Evolutionary conservation across 2,888 invertebrate genomes (phyloP).

Genomic region (Hypomecis punctinalis): DNA sequence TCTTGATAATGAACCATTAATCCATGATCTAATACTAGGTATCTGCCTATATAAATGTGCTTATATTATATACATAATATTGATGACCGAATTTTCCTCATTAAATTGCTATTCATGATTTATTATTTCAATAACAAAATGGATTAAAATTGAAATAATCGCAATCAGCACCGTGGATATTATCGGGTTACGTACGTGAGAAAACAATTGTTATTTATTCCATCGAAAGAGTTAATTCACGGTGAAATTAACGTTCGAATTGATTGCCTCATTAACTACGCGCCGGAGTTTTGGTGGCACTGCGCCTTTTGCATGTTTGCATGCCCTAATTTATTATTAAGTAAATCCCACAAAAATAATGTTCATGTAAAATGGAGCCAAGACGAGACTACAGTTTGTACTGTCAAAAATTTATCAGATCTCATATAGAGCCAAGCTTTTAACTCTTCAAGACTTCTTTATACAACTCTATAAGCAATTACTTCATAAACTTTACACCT

Average conservation of each 20-base stretch:
- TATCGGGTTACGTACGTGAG: conserved; percentile 39
- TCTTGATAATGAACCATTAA: too few relatives aligned
- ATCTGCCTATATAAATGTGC: neutral
- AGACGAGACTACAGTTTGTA: too few relatives aligned
- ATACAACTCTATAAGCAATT: too few relatives aligned
- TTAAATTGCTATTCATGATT: neutral
- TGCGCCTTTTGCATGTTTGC: conserved; percentile 2
- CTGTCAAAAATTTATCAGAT: too few relatives aligned
- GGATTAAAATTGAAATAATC: conserved; percentile 24
- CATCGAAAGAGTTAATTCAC: conserved; percentile 46
- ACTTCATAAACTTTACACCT: too few relatives aligned
- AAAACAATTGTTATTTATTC: conserved; percentile 48
- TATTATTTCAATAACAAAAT: conserved; percentile 18
- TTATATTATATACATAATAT: neutral
- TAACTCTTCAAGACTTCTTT: too few relatives aligned
- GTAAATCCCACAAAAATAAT: too few relatives aligned
- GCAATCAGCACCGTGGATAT: conserved; percentile 34
- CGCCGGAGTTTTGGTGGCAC: conserved; percentile 3
- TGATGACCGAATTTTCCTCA: too few relatives aligned
- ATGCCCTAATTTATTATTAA: neutral
- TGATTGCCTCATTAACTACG: conserved; percentile 56
- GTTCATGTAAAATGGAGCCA: too few relatives aligned
- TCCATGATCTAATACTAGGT: too few relatives aligned
- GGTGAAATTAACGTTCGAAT: conserved; percentile 50
- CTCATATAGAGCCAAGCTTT: too few relatives aligned